Base-by-base conservation (phyloP, 2,888 invertebrate species). In the Drosophila anomalata region DNA sequence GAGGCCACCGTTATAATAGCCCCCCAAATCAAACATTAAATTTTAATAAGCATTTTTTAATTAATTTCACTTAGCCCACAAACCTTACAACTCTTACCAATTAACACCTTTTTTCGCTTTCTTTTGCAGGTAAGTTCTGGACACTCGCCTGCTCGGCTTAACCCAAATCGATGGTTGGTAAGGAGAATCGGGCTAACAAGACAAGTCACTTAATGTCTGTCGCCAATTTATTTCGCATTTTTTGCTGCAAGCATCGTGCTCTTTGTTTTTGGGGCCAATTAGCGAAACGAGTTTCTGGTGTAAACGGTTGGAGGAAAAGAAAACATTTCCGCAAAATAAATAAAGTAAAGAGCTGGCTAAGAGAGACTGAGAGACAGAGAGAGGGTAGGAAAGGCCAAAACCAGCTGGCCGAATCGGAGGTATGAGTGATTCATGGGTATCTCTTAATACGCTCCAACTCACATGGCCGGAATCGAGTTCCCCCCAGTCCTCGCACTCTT, bases 121-220 rank as follows among this genome's bases (percentile, higher is more conserved):
- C 76, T 52, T 48, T 86, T 87, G 65, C 77, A 87, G 87, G 87
- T 87, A 87, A 87, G 87, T 85, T 55, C 47, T 69, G 51, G 54
- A 46, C 66, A 66, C 42, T 65, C 24, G 46, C 39, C 33, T 20
- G 48, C 14, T 51, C 46, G 46, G 65, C 51, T 66, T 68, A 68
- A 68, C 67, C 67, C 53, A 68, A 68, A 68, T 67, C 67, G 58
- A 29, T 42, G 54, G 47, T 53, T 53, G 52, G 53, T 48, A 62
- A 63, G 60, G 41, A 65, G 41, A 65, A 66, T 63, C 66, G 44
- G 66, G 66, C 65, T 65, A 67, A 67, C 67, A 67, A 67, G 67
- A 67, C 67, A 67, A 67, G 66, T 67, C 67, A 67, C 63, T 66
- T 66, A 67, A 67, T 65, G 65, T 48, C 65, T 65, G 65, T 65